Evolutionary conservation across 1,140 invertebrate genomes (phyloP).

Genomic region (Zaprionus nigranus): DNA sequence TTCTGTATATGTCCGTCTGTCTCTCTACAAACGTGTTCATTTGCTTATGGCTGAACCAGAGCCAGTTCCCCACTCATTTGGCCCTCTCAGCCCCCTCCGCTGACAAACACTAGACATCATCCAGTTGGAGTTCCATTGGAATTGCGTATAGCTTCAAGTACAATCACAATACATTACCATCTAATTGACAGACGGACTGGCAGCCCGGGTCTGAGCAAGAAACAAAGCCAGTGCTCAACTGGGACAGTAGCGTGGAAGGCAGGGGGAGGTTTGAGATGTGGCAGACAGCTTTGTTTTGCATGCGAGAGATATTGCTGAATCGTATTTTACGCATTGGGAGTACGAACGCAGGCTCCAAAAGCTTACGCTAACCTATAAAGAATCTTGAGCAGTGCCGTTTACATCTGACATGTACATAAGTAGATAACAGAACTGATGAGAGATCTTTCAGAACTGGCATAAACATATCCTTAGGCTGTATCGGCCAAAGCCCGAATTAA

Average conservation of each 20-base stretch:
- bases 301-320: slow-evolving; percentile 48
- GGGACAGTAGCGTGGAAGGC: slow-evolving; percentile 5
- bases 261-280: neutral
- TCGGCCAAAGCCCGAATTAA: too few relatives aligned
- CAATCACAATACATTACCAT: slow-evolving; percentile 73
- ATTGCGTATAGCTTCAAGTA: slow-evolving; percentile 79
- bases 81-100: neutral
- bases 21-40: slow-evolving; percentile 69
- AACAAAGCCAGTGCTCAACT: slow-evolving; percentile 30
- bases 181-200: slow-evolving; percentile 78
- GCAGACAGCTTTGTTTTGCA: slow-evolving; percentile 27
- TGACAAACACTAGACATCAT: neutral
- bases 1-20: slow-evolving; percentile 43
- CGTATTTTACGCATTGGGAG: slow-evolving; percentile 48
- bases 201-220: slow-evolving; percentile 32
- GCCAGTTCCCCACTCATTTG: neutral
- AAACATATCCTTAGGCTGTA: neutral
- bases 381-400: too few relatives aligned
- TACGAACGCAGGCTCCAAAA: slow-evolving; percentile 36
- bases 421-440: too few relatives aligned
- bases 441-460: too few relatives aligned
- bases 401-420: too few relatives aligned
- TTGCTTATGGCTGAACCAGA: slow-evolving; percentile 56
- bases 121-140: slow-evolving; percentile 71
- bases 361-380: too few relatives aligned